Evolutionary conservation across 2,888 invertebrate genomes (phyloP), one percentile per base, ranked within the genome.

Genomic region (Phragmatobia fuliginosa): DNA sequence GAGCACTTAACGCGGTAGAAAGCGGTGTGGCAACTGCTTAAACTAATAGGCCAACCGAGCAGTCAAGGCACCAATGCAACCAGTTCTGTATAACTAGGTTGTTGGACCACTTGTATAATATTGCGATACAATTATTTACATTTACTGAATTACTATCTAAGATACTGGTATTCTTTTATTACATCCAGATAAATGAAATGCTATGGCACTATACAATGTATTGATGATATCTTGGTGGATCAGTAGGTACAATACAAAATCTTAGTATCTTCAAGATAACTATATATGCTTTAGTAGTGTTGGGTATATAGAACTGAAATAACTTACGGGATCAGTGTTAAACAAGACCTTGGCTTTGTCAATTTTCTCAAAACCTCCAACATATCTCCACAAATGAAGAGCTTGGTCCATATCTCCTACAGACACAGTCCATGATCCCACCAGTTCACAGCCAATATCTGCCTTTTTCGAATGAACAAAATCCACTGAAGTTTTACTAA

Each of bases 351-450:
- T 97, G 41, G 97, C 97, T 82, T 96, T 96, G 92, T 98, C 98
- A 83, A 98, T 97, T 83, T 97, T 96, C 87, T 97, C 96, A 87
- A 98, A 99, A 32, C 99, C 99, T 64, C 99, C 98, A 18, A 97
- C 97, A 89, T 98, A 99, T 86, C 97, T 97, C 99, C 99, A 99
- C 69, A 99, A 95, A 92, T 99, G 99, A 73, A 99, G 95, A 28
- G 97, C 98, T 94, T 99, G 99, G 95, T 99, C 99, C 95, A 99
- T 97, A 88, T 99, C 99, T 49, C 99, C 99, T 56, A 98, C 98
- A 67, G 97, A 97, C 2, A 99, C 99, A 0, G 97, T 98, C 98
- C 99, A 99, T 85, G 99, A 99, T 68, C 98, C 99, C 36, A 99
- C 97, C 81, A 99, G 95, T 88, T 99, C 97, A 84, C 97, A 97